Evolutionary conservation across 2,888 invertebrate genomes (phyloP).

Genomic region (Cryptocephalus primarius): DNA sequence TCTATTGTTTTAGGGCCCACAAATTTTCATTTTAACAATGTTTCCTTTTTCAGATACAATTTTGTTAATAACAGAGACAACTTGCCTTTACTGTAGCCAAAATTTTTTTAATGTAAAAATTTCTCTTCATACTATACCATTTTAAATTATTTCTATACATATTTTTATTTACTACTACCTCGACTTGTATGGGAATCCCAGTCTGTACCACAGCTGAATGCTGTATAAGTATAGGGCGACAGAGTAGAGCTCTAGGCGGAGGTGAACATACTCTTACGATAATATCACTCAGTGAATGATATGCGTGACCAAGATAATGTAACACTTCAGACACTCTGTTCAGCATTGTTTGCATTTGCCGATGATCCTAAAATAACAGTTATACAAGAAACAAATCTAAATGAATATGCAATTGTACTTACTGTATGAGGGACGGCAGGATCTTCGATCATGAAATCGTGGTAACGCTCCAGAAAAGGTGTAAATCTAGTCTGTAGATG

Average conservation of each 20-base stretch:
- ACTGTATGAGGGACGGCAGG: slow-evolving; percentile 37
- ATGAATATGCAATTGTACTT: slow-evolving; percentile 3
- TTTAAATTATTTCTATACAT: no score
- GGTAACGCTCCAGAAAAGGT: slow-evolving; percentile 55
- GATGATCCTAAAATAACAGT: slow-evolving; percentile 32
- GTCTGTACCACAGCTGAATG: slow-evolving; percentile 54
- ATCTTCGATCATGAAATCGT: slow-evolving; percentile 49
- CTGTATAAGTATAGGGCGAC: slow-evolving; percentile 61
- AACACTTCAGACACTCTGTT: slow-evolving; percentile 68
- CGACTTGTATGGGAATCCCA: slow-evolving; percentile 54
- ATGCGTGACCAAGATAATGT: slow-evolving; percentile 79
- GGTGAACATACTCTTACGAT: slow-evolving; percentile 57
- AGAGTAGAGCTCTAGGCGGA: slow-evolving; percentile 58
- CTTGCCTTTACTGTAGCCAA: no score
- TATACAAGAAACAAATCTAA: slow-evolving; percentile 2
- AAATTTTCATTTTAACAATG: no score
- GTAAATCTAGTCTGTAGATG: slow-evolving; percentile 48
- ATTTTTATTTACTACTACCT: slow-evolving; percentile 27
- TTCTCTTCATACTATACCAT: no score
- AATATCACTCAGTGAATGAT: slow-evolving; percentile 81
- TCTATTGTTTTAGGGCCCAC: no score
- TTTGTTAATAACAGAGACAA: no score
- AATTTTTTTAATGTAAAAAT: no score
- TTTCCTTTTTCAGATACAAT: no score
- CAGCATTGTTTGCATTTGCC: slow-evolving; percentile 53